Percentiles rank a stretch among this genome's conserved stretches.
phyloP scores from a whole-genome alignment of 2,888 invertebrate species.

The Mythimna impura region DNA sequence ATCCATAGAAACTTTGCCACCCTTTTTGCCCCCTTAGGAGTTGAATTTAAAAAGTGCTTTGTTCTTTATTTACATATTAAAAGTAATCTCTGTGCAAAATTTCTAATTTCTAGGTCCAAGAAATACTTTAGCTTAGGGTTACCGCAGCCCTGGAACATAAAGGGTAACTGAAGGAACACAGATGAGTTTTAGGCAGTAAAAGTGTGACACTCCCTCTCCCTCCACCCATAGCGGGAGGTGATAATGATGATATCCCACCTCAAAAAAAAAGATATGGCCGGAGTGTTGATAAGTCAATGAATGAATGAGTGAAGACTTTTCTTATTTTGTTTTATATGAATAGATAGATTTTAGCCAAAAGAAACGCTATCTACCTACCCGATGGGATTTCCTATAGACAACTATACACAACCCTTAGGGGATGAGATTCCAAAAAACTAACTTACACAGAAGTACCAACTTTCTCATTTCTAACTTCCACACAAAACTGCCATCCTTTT shows the following conservation, averaged over 20 bases:
- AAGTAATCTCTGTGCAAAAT: background rate
- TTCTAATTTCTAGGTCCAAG: background rate
- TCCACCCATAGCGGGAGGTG: too few relatives aligned
- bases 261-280: background rate
- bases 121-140: too few relatives aligned
- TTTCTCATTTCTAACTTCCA: background rate
- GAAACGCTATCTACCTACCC: background rate
- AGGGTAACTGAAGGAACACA: too few relatives aligned
- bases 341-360: too few relatives aligned
- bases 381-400: background rate
- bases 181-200: too few relatives aligned
- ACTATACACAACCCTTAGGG: background rate
- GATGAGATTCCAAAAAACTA: background rate
- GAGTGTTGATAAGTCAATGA: background rate
- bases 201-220: too few relatives aligned
- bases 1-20: conserved; percentile 1
- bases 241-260: too few relatives aligned
- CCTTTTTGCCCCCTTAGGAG: background rate
- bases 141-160: too few relatives aligned
- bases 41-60: background rate
- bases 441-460: background rate
- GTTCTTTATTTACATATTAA: background rate
- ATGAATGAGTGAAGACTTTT: background rate
- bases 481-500: background rate
- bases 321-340: too few relatives aligned